These are phyloP conservation scores for Pachycephala philippinensis DNA, from an alignment of 2,113 vertebrate genomes.

Conservation along the genomic window DNA sequence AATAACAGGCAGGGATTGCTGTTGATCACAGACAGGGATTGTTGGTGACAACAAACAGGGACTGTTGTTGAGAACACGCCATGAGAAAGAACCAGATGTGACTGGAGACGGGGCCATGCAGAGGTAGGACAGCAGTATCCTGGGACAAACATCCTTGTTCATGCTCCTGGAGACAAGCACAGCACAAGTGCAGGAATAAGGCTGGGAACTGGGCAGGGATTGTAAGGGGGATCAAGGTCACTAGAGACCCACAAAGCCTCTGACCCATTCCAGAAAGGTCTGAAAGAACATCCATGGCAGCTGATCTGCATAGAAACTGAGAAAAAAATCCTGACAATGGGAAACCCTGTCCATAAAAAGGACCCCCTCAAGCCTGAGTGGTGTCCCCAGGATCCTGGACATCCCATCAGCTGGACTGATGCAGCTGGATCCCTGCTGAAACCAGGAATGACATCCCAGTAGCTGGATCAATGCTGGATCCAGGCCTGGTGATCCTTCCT, in stretches of 20 bases:
- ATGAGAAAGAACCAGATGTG: neutral
- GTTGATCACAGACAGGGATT: neutral
- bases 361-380: neutral
- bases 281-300: neutral
- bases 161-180: neutral
- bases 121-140: neutral
- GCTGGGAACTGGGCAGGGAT: neutral
- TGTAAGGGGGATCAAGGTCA: neutral
- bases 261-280: neutral
- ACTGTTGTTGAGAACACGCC: fast-evolving
- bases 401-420: neutral
- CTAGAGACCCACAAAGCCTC: neutral
- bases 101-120: neutral
- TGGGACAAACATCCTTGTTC: neutral
- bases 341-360: neutral
- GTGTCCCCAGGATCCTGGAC: neutral
- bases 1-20: neutral
- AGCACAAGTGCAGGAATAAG: neutral
- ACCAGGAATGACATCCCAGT: neutral
- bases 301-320: neutral
- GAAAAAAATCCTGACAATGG: neutral
- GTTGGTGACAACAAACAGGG: neutral
- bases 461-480: neutral
- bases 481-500: neutral
- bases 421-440: neutral